Base-by-base conservation (phyloP, 2,113 vertebrate genomes). In the Equus przewalskii region DNA sequence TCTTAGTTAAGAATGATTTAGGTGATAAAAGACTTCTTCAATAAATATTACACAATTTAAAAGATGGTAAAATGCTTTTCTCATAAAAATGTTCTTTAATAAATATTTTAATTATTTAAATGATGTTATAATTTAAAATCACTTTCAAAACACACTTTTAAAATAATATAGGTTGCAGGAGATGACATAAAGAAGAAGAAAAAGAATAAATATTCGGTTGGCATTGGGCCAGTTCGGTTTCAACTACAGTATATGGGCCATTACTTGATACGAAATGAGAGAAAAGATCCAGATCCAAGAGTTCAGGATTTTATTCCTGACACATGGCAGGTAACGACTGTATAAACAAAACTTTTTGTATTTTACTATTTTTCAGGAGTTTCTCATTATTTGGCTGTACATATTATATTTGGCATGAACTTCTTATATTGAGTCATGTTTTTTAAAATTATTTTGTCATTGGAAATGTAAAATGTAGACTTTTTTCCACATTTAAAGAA, bases 281-380 rank as follows among this genome's bases (percentile, higher is more conserved):
- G 98, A 70, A 98, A 97, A 85, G 98, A 99, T 93, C 98, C 98
- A 76, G 99, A 99, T 89, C 98, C 98, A 10, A 97, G 99, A 80
- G 98, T 99, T 36, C 95, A 98, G 30, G 97, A 98, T 92, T 99
- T 99, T 96, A 98, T 99, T 97, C 99, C 99, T 69, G 99, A 99
- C 69, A 98, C 98, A 0, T 99, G 98, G 98, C 99, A 99, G 98
- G 98, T 99, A 99, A 98, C 60, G 12, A 60, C 24, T 9, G 30
- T 85, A 73, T 49, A 75, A 83, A 83, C 21, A 58, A 49, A 60
- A n/a, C 7, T 80, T 76, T 62, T 86, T 65, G 10, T 24, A 30
- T 93, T 86, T 75, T 94, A 3, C 93, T 80, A 78, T 92, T 69
- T 26, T 5, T 60, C 28, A 67, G 24, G 33, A 84, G 6, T 56